Evolutionary conservation across 2,113 vertebrate genomes (phyloP).

Genomic region (Anhinga anhinga): DNA sequence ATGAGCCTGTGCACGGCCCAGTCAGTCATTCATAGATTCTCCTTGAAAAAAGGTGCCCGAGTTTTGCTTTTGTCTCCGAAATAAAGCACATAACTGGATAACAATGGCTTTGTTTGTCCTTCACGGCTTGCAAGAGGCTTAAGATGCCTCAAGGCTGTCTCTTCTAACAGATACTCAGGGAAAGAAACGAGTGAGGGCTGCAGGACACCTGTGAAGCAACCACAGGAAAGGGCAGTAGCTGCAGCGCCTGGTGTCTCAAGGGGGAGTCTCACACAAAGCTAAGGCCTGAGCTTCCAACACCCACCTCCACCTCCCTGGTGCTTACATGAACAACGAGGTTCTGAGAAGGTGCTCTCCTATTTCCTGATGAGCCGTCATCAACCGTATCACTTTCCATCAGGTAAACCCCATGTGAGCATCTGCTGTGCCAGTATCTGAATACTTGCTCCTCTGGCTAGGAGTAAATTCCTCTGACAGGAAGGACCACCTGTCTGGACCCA

Average conservation of each 20-base stretch:
- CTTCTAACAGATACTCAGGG: background rate
- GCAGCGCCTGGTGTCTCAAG: rapidly evolving
- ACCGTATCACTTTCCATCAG: background rate
- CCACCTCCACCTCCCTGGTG: background rate
- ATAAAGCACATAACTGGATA: background rate
- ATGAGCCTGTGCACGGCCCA: background rate
- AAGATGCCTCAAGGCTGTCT: background rate
- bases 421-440: background rate
- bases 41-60: background rate
- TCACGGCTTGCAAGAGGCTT: background rate
- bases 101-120: background rate
- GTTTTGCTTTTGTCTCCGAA: background rate
- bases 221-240: background rate
- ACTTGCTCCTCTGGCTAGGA: background rate
- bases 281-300: background rate
- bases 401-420: background rate
- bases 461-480: background rate
- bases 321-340: background rate
- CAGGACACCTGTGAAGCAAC: background rate
- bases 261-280: background rate
- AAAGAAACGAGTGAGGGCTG: background rate
- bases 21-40: background rate
- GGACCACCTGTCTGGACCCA: background rate
- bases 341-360: background rate
- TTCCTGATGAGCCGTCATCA: background rate